Evolutionary conservation across 2,888 invertebrate species (phyloP), one percentile per base, ranked within the genome.

Genomic region (Cenopis cana): DNA sequence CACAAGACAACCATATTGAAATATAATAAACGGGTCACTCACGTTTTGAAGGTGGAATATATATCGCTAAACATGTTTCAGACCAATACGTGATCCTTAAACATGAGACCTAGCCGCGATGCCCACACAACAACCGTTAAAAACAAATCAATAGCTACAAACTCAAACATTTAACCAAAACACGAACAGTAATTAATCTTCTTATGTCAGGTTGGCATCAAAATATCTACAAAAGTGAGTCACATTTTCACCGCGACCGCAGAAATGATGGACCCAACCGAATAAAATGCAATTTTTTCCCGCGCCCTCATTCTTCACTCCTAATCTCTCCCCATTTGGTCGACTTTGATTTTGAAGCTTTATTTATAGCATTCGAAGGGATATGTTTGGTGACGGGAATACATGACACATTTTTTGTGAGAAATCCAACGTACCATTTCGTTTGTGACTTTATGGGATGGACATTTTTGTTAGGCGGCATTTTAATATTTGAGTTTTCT

Each of bases 331-430:
- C 57, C 56, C 50, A 50, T 52, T 69, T 41, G 64, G 50, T 1
- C 38, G 64, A 57, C 64, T 69, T 57, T 57, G 64, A 69, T 68
- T 68, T 38, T 60, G 38, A 60, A 60, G 50, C 29, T 68, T 52
- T 46, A 46, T 68, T 60, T 60, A 59, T 50, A 36, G 57, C 50
- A 29, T 60, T 52, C 52, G 24, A 49, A 33, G 33, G 50, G 57
- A 33, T 57, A 49, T 62, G 36, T 60, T 52, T 20, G 33, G 18
- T 36, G 50, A 50, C 62, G 50, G 36, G 36, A 52, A 62, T 52
- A 62, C 62, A 33, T 52, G 62, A 18, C 52, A 62, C 50, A 62
- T 33, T 61, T 61, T 62, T 41, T 18, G 50, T 36, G 50, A 50
- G 11, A 24, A 46, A 60, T 60, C 46, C 46, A 60, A 60, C 46